phyloP scores from a whole-genome alignment of 92 coral and sea anemone genomes.

The Isaurus tuberculatus region DNA sequence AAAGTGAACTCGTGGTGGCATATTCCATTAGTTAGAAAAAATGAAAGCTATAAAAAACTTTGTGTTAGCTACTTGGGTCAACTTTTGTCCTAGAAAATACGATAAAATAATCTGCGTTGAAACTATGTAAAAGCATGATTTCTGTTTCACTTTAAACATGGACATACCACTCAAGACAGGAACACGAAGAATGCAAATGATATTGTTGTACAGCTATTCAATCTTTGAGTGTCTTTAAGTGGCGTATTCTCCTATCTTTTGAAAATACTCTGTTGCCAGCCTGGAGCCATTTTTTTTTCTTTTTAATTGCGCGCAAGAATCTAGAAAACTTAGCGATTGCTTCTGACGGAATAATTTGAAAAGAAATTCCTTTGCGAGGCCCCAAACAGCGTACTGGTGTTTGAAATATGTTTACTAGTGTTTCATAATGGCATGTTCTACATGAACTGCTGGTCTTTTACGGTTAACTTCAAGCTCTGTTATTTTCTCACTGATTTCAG shows the following conservation, averaged over 20 bases:
- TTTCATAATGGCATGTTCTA: not conserved
- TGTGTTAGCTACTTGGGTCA: not conserved
- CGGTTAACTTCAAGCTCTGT: not conserved
- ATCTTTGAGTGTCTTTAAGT: not conserved
- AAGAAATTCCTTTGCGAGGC: not conserved
- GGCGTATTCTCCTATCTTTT: not conserved
- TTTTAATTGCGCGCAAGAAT: not conserved
- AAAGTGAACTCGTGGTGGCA: not conserved
- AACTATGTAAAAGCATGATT: not conserved
- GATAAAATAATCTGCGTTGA: not conserved
- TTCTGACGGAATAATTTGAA: not conserved
- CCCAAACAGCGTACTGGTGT: not conserved
- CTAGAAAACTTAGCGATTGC: not conserved
- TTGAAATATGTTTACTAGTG: not conserved
- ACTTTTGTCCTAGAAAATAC: not conserved
- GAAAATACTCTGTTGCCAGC: not conserved
- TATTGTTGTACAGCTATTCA: slow-evolving; percentile 5
- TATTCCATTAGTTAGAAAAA: not conserved
- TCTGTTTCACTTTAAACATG: not conserved
- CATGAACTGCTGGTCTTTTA: not conserved
- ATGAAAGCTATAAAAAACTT: not conserved
- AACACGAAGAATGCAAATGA: slow-evolving; percentile 4
- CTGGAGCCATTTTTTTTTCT: not conserved
- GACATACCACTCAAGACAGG: slow-evolving; percentile 4
- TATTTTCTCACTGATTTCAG: not conserved